Evolutionary conservation across 1,140 invertebrate species (phyloP).

Genomic region (Octopus bimaculoides): DNA sequence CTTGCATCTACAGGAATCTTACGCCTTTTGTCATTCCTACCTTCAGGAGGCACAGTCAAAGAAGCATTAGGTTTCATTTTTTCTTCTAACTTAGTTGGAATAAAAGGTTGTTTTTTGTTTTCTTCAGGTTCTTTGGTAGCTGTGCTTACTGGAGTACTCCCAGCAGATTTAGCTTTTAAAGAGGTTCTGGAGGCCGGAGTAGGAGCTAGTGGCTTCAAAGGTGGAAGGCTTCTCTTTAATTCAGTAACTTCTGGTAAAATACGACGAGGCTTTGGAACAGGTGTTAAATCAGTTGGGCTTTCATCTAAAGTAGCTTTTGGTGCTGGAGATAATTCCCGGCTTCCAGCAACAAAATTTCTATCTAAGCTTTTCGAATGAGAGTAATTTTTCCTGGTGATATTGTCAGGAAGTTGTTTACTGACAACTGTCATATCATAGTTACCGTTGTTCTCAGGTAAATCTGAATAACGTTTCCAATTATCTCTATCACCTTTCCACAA

Average conservation of each 20-base stretch:
- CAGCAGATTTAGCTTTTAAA: background rate
- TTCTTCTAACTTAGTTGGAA: no score
- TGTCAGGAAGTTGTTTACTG: background rate
- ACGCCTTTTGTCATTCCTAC: constrained; percentile 17
- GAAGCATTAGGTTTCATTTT: background rate
- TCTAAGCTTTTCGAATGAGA: background rate
- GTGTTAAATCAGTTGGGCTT: background rate
- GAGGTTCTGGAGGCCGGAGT: background rate
- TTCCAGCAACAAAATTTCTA: background rate
- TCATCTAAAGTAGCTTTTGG: background rate
- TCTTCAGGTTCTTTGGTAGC: background rate
- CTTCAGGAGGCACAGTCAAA: background rate
- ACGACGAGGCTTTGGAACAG: background rate
- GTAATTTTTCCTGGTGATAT: background rate
- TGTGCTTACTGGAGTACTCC: background rate
- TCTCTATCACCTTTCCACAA: background rate
- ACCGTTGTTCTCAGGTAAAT: background rate
- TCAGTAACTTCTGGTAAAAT: constrained; percentile 3
- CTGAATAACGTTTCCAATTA: background rate
- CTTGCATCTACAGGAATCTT: constrained; percentile 39
- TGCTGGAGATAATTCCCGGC: background rate
- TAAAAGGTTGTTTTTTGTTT: background rate
- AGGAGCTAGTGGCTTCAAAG: background rate
- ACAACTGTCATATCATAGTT: background rate
- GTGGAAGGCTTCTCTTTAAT: background rate